Base-by-base conservation (phyloP, 1,140 invertebrate genomes). In the Lasioglossum albipes region DNA sequence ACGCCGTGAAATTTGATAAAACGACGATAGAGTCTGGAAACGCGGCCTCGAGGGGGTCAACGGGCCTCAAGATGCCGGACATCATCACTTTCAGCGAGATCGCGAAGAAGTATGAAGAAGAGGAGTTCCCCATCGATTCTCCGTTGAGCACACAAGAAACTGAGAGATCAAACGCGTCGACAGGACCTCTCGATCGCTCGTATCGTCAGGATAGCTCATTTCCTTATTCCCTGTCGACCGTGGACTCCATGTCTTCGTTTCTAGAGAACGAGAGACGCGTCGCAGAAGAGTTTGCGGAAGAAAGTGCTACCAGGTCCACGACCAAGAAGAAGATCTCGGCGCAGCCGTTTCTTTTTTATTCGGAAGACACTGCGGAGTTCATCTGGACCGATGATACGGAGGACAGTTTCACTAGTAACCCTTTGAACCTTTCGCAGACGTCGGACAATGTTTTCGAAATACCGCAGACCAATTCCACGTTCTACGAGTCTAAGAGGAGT, bases 311-410 rank as follows among this genome's bases (percentile, higher is more conserved):
- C 9, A 2, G 9, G 1, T 49, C 57, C 13, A 61, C 18, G 0
- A 6, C 2, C 6, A 72, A 72, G n/a, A 71, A 42, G 6, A 78
- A 72, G 22, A 78, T 78, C 2, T 78, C 75, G 0, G 75, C 68
- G 1, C 42, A 78, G 7, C 75, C 75, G 5, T 64, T 71, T 9
- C 42, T 78, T 10, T 64, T 54, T 7, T 78, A 78, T 31, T 1
- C 68, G 12, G 41, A 72, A 27, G 75, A 42, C 0, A 10, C 10
- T 3, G 42, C n/a, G 0, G 67, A 77, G 27, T 73, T 79, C n/a
- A 4, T 45, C 16, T 79, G 77, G 77, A 0, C 36, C 1, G 57
- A 73, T 12, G 61, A 79, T 6, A 64, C 42, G 9, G 75, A 77
- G 6, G 67, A 70, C 0, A 71, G 42, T 41, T 31, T 18, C 2